Percentiles rank a stretch among this genome's conserved stretches.
phyloP scores from a whole-genome alignment of 2,888 invertebrate species.

The Stenotaenia linearis region DNA sequence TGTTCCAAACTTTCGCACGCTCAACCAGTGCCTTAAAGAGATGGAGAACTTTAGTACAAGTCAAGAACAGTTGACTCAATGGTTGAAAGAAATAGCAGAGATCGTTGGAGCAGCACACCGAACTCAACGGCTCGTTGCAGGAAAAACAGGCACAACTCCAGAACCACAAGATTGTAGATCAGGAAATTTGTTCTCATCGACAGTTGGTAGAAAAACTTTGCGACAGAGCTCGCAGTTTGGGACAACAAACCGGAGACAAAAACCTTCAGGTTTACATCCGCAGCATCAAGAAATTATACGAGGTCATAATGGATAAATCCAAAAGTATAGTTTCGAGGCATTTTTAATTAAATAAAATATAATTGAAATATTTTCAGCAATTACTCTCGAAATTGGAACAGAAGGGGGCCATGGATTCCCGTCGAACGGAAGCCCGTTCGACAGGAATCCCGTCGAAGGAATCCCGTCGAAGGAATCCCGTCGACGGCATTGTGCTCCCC shows the following conservation, averaged over 20 bases:
- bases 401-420: too few species aligned
- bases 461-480: too few species aligned
- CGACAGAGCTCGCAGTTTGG: constrained; percentile 83
- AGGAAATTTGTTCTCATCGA: constrained; percentile 89
- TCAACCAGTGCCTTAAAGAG: constrained; percentile 83
- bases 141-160: constrained; percentile 67
- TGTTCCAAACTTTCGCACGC: constrained; percentile 68
- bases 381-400: constrained; percentile 75
- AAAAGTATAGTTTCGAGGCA: too few species aligned
- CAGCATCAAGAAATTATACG: constrained; percentile 81
- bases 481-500: too few species aligned
- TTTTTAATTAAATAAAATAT: too few species aligned
- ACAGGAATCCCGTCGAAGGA: too few species aligned
- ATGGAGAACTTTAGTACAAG: constrained; percentile 88
- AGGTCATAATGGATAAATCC: constrained; percentile 78
- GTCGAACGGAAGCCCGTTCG: too few species aligned
- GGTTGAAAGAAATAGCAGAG: constrained; percentile 85
- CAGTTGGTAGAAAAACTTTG: constrained; percentile 82
- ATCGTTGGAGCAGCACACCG: constrained; percentile 82
- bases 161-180: constrained; percentile 82
- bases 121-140: constrained; percentile 79
- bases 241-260: constrained; percentile 83
- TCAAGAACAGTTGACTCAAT: constrained; percentile 84
- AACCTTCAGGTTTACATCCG: constrained; percentile 77
- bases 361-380: too few species aligned